These are phyloP conservation scores for Lasioglossum lativentre DNA, from an alignment of 2,888 invertebrate genomes.

Conservation along the genomic window DNA sequence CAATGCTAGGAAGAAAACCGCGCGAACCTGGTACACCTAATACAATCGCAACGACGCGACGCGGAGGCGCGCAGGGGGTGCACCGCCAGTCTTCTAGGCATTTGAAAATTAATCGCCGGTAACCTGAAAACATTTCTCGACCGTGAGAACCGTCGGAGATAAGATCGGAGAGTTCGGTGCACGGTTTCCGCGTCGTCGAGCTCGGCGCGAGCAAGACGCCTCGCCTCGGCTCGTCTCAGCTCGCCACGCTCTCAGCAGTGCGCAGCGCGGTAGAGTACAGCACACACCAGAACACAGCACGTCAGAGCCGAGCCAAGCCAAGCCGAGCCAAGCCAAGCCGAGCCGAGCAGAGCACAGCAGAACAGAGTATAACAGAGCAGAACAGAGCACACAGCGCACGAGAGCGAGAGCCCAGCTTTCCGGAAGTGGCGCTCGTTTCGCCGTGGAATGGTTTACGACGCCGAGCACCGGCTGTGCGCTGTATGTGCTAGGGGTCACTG, in stretches of 20 bases:
- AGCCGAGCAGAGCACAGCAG: background rate
- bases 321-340: background rate
- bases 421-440: slow-evolving; percentile 72
- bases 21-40: too few species aligned
- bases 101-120: slow-evolving; percentile 20
- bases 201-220: slow-evolving; percentile 51
- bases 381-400: background rate
- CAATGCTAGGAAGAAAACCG: too few species aligned
- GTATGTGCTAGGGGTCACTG: slow-evolving; percentile 70
- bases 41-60: background rate
- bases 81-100: background rate
- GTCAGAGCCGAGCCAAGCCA: too few species aligned
- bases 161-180: slow-evolving; percentile 38
- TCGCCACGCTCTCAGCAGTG: slow-evolving; percentile 3
- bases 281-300: background rate
- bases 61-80: background rate
- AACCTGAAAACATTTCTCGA: slow-evolving; percentile 25
- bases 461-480: slow-evolving; percentile 56
- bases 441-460: slow-evolving; percentile 68
- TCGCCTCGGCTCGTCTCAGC: background rate
- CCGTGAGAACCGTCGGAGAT: slow-evolving; percentile 42
- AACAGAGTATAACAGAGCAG: background rate
- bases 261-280: background rate
- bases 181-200: slow-evolving; percentile 49
- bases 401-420: slow-evolving; percentile 55